These are phyloP conservation scores for Hyaena hyaena DNA, from an alignment of 2,113 vertebrate genomes.

Conservation along the genomic window DNA sequence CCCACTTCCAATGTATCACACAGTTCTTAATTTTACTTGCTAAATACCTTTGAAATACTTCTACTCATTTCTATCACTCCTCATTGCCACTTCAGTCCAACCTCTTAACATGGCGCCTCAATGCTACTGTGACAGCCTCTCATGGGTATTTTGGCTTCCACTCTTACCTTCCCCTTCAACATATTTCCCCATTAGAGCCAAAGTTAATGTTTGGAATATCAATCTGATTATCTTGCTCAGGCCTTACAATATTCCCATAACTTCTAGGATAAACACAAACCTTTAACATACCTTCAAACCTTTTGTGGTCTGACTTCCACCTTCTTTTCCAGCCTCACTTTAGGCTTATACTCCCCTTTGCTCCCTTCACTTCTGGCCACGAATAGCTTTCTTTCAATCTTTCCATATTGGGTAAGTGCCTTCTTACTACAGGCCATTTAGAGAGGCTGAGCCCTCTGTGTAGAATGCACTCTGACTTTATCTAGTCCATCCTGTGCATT, in stretches of 20 bases:
- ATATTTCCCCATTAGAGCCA: not conserved
- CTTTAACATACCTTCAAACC: not conserved
- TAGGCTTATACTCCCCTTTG: not conserved
- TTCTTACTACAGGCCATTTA: not conserved
- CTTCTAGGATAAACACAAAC: not conserved
- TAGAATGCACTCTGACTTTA: not conserved
- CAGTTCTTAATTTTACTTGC: not conserved
- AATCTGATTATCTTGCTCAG: not conserved
- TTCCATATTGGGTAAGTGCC: not conserved
- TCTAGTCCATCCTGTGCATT: not conserved
- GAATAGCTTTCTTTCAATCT: not conserved
- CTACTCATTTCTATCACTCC: not conserved
- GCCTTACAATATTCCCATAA: not conserved
- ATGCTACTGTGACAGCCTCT: no score
- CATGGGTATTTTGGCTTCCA: not conserved
- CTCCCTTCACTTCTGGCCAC: not conserved
- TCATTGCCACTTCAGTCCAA: not conserved
- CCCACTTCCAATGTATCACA: not conserved
- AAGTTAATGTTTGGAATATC: not conserved
- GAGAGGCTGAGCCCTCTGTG: not conserved
- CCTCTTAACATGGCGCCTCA: not conserved
- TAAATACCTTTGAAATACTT: not conserved
- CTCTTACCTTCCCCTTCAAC: not conserved
- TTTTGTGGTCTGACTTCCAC: not conserved
- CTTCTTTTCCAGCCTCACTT: not conserved